These are phyloP conservation scores for Saccostrea glomerata DNA, from an alignment of 1,140 invertebrate genomes.

Conservation along the genomic window DNA sequence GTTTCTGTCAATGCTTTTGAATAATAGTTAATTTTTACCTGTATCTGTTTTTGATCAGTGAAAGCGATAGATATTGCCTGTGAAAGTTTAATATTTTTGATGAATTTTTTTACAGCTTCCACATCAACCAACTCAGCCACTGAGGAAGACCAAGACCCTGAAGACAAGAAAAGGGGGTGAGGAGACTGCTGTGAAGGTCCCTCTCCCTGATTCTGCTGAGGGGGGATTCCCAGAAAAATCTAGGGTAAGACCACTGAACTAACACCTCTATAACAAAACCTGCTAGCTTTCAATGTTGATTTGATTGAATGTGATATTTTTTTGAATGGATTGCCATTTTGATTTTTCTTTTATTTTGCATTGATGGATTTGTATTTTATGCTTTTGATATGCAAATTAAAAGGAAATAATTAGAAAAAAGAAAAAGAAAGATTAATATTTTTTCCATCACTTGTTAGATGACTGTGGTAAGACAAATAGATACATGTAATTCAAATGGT, in stretches of 20 bases:
- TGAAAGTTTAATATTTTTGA: no score
- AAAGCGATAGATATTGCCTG: not conserved
- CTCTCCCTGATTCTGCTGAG: not conserved
- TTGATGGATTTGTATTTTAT: no score
- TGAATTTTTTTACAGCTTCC: not conserved
- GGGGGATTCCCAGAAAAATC: conserved; percentile 7
- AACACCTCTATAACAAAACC: not conserved
- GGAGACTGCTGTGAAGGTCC: conserved; percentile 31
- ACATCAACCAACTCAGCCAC: conserved; percentile 8
- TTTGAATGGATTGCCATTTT: not conserved
- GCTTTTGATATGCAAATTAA: no score
- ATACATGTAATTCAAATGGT: not conserved
- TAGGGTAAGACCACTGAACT: not conserved
- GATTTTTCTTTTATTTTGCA: not conserved
- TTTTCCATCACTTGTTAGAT: not conserved
- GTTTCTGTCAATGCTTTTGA: no score
- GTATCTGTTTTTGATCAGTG: no score
- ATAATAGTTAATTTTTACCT: no score
- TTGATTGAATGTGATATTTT: not conserved
- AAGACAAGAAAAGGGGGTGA: conserved; percentile 41
- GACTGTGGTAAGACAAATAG: not conserved
- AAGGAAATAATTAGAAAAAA: no score
- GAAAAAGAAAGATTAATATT: not conserved
- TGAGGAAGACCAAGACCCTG: conserved; percentile 58
- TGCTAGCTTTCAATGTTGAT: conserved; percentile 10